Evolutionary conservation across 2,113 vertebrate species (phyloP).

Genomic region (Epinephelus cyanopodus): DNA sequence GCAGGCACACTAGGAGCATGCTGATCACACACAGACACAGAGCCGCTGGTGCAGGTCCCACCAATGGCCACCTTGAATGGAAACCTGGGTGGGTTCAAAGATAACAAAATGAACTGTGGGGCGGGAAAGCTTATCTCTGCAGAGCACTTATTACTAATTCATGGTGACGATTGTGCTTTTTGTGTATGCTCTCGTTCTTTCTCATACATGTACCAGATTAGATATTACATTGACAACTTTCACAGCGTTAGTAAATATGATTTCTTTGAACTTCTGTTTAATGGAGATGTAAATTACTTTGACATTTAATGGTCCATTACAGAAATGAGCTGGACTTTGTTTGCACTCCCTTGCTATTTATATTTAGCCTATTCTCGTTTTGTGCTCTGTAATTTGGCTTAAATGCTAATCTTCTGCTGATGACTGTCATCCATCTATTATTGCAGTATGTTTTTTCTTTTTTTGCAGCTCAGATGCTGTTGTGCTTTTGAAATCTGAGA

Average conservation of each 20-base stretch:
- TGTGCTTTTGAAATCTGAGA: not conserved
- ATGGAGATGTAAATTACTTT: conserved; percentile 4
- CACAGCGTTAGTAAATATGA: not conserved
- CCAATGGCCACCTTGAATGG: conserved; percentile 99
- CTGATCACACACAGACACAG: conserved; percentile 98
- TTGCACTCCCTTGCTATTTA: not conserved
- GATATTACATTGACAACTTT: conserved; percentile 42
- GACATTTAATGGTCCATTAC: conserved; percentile 2
- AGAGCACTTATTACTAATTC: conserved; percentile 76
- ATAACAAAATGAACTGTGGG: conserved; percentile 83
- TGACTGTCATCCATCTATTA: not conserved
- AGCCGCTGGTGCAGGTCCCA: conserved; percentile 98
- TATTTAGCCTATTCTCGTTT: conserved; percentile 19
- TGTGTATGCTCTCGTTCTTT: conserved; percentile 14
- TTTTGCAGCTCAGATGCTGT: not conserved
- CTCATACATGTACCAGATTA: not conserved
- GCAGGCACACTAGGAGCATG: conserved; percentile 97
- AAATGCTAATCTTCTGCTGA: conserved; percentile 2
- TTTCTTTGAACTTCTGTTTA: conserved; percentile 16
- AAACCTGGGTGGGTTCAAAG: conserved; percentile 96
- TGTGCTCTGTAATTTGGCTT: conserved; percentile 27
- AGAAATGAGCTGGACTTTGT: conserved; percentile 33
- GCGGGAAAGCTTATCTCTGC: conserved; percentile 81
- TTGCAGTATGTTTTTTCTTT: not conserved
- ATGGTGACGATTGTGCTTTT: conserved; percentile 49